Percentiles rank a stretch among this genome's conserved stretches.
phyloP scores from a whole-genome alignment of 2,113 vertebrate species.

The Poeciliopsis turrubarensis region DNA sequence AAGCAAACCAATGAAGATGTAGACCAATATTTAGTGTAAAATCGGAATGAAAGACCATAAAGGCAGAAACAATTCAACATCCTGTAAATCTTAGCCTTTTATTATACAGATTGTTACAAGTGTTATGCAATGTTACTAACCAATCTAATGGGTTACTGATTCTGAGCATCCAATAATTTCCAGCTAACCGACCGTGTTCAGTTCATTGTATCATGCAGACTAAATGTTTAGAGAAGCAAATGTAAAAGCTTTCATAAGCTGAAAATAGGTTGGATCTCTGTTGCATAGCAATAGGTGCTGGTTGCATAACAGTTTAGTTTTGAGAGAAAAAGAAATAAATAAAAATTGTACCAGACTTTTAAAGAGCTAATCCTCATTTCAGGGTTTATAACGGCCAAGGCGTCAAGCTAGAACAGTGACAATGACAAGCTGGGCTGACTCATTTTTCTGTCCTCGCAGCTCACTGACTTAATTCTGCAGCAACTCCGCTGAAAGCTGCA shows the following conservation, averaged over 20 bases:
- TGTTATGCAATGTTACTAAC: background rate
- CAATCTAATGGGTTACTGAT: background rate
- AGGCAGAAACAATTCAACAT: background rate
- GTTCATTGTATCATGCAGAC: conserved; percentile 1
- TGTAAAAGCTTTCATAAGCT: conserved; percentile 26
- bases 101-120: background rate
- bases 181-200: background rate
- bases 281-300: conserved; percentile 53
- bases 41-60: background rate
- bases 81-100: background rate
- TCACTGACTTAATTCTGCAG: conserved; percentile 58
- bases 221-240: conserved; percentile 32
- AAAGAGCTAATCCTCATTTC: conserved; percentile 50
- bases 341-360: conserved; percentile 44
- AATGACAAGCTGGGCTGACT: conserved; percentile 65
- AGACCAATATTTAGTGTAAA: background rate
- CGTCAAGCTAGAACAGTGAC: conserved; percentile 51
- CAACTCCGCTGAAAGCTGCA: conserved; percentile 59
- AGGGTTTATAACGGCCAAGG: conserved; percentile 38
- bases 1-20: background rate
- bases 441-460: conserved; percentile 53
- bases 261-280: conserved; percentile 53
- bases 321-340: conserved; percentile 20
- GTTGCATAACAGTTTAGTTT: conserved; percentile 64
- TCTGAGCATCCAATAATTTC: background rate